Conservation (phyloP, 2,888 invertebrate species). For the Linnaemya vulpina region DNA sequence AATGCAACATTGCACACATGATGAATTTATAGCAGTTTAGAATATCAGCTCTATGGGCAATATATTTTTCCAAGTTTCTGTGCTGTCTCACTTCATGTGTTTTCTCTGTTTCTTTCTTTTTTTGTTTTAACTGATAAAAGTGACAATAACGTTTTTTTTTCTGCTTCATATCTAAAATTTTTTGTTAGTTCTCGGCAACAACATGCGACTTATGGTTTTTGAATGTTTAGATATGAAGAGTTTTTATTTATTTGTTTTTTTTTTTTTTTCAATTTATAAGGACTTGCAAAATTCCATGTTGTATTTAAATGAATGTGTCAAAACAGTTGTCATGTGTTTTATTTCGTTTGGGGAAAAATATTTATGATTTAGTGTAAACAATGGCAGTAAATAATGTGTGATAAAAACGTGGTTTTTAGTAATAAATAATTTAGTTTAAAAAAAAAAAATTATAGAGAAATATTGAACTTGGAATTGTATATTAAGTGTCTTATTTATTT, state of each 20-base stretch:
- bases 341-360: constrained; percentile 25
- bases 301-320: constrained; percentile 59
- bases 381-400: constrained; percentile 28
- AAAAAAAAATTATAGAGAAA: background rate
- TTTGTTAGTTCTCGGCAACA: constrained; percentile 20
- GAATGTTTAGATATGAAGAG: constrained; percentile 60
- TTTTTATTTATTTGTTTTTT: background rate
- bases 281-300: constrained; percentile 46
- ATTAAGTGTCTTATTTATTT: too few species aligned
- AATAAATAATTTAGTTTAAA: constrained; percentile 34
- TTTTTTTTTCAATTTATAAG: constrained; percentile 7
- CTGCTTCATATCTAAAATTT: background rate
- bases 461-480: background rate
- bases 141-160: constrained; percentile 63
- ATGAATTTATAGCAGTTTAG: constrained; percentile 82
- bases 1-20: constrained; percentile 80
- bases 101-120: constrained; percentile 25
- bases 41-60: constrained; percentile 75
- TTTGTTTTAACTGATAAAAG: constrained; percentile 62
- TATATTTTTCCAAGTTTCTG: constrained; percentile 64
- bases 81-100: background rate
- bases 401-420: constrained; percentile 3
- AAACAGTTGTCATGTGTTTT: constrained; percentile 49
- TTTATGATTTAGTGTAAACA: constrained; percentile 55
- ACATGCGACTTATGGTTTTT: constrained; percentile 56